Conservation (phyloP, 2,888 invertebrate genomes). For the Thymelicus sylvestris region DNA sequence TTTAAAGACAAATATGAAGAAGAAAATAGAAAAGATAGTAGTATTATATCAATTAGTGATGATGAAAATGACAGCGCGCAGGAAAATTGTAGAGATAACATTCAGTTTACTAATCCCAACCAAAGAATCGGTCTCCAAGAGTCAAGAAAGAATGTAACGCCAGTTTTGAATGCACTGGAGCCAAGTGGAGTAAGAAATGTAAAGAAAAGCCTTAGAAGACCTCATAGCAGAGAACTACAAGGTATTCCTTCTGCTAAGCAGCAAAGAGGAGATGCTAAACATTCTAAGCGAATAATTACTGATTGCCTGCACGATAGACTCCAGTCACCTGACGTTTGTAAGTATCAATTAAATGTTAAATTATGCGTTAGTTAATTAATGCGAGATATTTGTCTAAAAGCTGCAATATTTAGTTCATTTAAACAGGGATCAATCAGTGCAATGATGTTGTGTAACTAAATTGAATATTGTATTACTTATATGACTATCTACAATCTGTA, state of each 20-base stretch:
- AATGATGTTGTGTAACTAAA: too few species aligned
- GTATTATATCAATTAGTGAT: conserved; percentile 52
- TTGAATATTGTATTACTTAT: too few species aligned
- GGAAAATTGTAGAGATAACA: background rate
- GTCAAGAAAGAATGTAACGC: conserved; percentile 52
- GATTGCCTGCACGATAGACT: conserved; percentile 52
- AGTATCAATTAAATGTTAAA: conserved; percentile 46
- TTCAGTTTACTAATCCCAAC: conserved; percentile 34
- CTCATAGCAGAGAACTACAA: conserved; percentile 70
- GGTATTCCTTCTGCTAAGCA: conserved; percentile 57
- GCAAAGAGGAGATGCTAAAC: conserved; percentile 53
- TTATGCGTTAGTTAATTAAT: background rate
- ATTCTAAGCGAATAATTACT: conserved; percentile 54
- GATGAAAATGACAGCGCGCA: conserved; percentile 46
- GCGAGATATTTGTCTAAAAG: too few species aligned
- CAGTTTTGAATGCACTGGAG: conserved; percentile 52
- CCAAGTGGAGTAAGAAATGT: conserved; percentile 62
- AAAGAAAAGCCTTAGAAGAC: conserved; percentile 70
- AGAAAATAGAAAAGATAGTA: conserved; percentile 43
- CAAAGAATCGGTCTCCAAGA: conserved; percentile 46
- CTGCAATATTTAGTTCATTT: too few species aligned
- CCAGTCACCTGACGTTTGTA: conserved; percentile 59
- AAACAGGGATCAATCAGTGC: too few species aligned
- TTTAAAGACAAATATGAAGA: conserved; percentile 52
- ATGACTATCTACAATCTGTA: too few species aligned